Conservation (phyloP, 2,113 vertebrate species). For the Carassius gibelio region DNA sequence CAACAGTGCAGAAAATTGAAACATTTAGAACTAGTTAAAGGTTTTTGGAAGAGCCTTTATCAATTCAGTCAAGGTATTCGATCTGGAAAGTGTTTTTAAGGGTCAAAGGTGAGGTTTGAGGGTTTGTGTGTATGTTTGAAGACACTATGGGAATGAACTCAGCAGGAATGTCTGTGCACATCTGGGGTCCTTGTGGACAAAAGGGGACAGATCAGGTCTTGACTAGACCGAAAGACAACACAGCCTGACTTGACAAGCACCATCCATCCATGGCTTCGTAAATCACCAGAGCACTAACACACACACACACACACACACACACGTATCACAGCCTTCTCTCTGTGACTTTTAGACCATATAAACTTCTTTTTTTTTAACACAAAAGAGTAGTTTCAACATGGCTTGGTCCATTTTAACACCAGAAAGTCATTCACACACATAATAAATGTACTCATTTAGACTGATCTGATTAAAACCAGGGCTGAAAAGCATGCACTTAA, state of each 20-base stretch:
- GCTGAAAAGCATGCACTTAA: not conserved
- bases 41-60: not conserved
- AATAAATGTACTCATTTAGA: not conserved
- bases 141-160: slow-evolving; percentile 38
- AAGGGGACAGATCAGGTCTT: slow-evolving; percentile 34
- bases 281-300: slow-evolving; percentile 49
- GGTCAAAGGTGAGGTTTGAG: slow-evolving; percentile 29
- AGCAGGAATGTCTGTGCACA: slow-evolving; percentile 53
- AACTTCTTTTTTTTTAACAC: slow-evolving; percentile 16
- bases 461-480: not conserved
- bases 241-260: slow-evolving; percentile 44
- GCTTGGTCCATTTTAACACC: not conserved
- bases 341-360: not conserved
- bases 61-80: not conserved
- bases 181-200: slow-evolving; percentile 57
- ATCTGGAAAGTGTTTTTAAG: slow-evolving; percentile 1
- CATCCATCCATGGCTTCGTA: slow-evolving; percentile 45
- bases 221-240: slow-evolving; percentile 61
- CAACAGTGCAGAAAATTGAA: not conserved
- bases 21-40: not conserved
- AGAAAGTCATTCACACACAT: not conserved
- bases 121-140: slow-evolving; percentile 28
- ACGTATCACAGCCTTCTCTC: not conserved
- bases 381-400: not conserved
- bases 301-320: slow-evolving; percentile 3